A percentile compares a stretch with the other conserved stretches of the same genome.
Evolutionary conservation across 2,888 invertebrate genomes (phyloP).

Genomic region (Pyrocoelia pectoralis): DNA sequence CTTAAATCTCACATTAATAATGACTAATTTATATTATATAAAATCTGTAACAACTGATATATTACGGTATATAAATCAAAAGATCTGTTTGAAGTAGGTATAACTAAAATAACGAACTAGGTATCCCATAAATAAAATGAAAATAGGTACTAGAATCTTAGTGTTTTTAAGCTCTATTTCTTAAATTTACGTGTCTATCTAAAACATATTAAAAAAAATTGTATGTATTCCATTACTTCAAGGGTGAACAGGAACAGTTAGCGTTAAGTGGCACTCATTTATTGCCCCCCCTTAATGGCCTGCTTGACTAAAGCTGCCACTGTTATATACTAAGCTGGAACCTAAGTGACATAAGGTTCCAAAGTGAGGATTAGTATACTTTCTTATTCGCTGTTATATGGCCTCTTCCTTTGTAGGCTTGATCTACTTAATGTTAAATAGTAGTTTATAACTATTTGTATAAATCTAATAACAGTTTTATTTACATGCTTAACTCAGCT

Average conservation of each 20-base stretch:
- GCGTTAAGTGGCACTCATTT: not conserved
- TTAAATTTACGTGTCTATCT: not conserved
- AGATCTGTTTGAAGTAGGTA: not conserved
- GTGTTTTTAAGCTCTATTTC: not conserved
- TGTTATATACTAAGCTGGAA: not conserved
- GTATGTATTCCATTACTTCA: not conserved
- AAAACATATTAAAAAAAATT: not conserved
- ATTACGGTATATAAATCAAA: constrained; percentile 1
- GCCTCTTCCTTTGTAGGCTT: not conserved
- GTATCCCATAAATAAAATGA: not conserved
- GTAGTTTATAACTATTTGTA: not conserved
- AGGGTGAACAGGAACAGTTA: not conserved
- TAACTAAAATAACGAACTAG: not conserved
- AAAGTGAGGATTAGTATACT: not conserved
- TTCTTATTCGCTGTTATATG: not conserved
- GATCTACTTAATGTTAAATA: not conserved
- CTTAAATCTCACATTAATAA: constrained; percentile 4
- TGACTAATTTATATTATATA: not conserved
- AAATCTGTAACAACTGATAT: constrained; percentile 7
- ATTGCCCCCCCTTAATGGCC: not conserved
- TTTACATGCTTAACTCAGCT: constrained; percentile 10
- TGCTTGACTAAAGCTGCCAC: not conserved
- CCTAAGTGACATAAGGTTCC: not conserved
- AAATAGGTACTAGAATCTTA: too few relatives aligned
- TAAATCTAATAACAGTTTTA: constrained; percentile 3